Conservation (phyloP, 2,797 vertebrate species). For the Glyptemys insculpta region DNA sequence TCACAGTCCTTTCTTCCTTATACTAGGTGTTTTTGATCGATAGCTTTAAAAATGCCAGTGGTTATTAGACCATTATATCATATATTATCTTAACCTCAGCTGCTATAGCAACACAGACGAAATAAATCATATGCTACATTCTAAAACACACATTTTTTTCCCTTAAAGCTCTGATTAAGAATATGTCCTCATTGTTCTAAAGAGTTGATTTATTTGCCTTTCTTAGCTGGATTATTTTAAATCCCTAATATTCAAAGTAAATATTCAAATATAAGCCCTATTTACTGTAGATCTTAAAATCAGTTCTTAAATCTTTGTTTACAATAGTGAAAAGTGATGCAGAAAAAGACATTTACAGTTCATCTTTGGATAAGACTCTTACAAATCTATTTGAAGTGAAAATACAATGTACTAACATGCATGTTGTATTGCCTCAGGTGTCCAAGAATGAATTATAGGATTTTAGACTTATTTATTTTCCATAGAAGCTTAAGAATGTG, state of each 20-base stretch:
- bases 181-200: conserved; percentile 22
- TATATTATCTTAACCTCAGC: neutral
- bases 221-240: conserved; percentile 45
- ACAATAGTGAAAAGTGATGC: conserved; percentile 6
- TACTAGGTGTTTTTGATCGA: neutral
- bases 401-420: conserved; percentile 29
- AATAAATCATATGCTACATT: neutral
- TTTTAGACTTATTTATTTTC: conserved; percentile 43
- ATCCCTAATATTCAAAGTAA: conserved; percentile 59
- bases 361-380: conserved; percentile 56
- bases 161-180: conserved; percentile 31
- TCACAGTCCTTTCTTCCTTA: neutral
- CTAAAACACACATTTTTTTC: neutral
- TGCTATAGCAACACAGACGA: neutral
- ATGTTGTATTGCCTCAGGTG: conserved; percentile 46
- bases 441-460: conserved; percentile 38
- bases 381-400: conserved; percentile 53
- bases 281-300: conserved; percentile 59
- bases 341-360: neutral
- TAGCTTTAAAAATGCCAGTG: neutral
- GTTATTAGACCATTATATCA: neutral
- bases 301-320: conserved; percentile 52
- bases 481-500: conserved; percentile 23
- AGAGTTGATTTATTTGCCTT: conserved; percentile 63
- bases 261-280: conserved; percentile 41